These are phyloP conservation scores for Podabrus alpinus DNA, from an alignment of 2,888 invertebrate genomes.

Conservation along the genomic window DNA sequence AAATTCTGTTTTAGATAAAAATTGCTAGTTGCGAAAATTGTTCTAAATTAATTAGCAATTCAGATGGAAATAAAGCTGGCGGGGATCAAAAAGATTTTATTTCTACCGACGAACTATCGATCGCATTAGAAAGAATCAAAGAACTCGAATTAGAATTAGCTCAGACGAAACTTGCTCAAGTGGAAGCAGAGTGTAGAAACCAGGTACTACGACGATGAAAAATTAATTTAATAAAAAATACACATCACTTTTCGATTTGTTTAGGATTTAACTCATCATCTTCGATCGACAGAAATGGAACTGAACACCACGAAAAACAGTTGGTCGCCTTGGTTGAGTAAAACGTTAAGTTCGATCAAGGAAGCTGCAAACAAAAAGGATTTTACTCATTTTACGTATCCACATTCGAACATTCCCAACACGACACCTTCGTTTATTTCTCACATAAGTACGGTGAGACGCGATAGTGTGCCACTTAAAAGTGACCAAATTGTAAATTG, in stretches of 20 bases:
- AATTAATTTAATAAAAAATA: not conserved
- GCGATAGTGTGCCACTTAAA: conserved; percentile 57
- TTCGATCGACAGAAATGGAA: conserved; percentile 81
- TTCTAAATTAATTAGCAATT: conserved; percentile 37
- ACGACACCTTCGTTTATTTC: conserved; percentile 52
- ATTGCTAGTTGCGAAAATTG: conserved; percentile 63
- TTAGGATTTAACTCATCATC: conserved; percentile 87
- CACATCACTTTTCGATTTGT: conserved; percentile 26
- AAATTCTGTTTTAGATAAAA: conserved; percentile 58
- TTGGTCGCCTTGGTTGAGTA: conserved; percentile 94
- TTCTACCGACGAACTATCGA: conserved; percentile 52
- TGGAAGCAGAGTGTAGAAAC: conserved; percentile 95
- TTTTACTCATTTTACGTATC: conserved; percentile 49
- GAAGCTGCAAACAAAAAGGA: conserved; percentile 69
- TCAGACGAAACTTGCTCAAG: conserved; percentile 94
- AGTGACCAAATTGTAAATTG: conserved; percentile 41
- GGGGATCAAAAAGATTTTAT: conserved; percentile 12
- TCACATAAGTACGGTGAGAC: conserved; percentile 52
- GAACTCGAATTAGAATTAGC: conserved; percentile 95
- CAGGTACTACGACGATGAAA: conserved; percentile 64
- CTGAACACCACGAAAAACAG: conserved; percentile 69
- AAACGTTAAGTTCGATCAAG: conserved; percentile 81
- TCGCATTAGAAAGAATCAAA: conserved; percentile 71
- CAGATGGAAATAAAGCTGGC: not conserved
- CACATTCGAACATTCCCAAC: conserved; percentile 42